Percentiles rank a stretch among this genome's conserved stretches.
phyloP scores from a whole-genome alignment of 2,888 invertebrate species.

The Tipula helvola region DNA sequence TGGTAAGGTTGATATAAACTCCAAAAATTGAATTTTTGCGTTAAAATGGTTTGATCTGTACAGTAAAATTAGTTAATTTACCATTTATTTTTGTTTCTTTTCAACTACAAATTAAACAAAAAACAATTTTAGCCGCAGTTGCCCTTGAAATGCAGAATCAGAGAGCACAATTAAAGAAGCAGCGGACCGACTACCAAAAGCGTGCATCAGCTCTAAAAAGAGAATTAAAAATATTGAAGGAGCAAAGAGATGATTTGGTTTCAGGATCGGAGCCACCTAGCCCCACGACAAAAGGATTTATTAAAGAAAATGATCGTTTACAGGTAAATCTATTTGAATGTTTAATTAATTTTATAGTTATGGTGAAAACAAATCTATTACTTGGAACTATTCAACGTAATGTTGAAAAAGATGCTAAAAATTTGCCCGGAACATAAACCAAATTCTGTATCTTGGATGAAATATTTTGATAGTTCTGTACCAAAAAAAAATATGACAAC shows the following conservation, averaged over 20 bases:
- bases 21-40: background rate
- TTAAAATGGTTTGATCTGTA: background rate
- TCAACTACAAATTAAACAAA: background rate
- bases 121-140: conserved; percentile 42
- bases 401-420: background rate
- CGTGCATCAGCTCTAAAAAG: conserved; percentile 60
- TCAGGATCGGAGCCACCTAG: conserved; percentile 52
- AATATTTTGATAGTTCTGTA: background rate
- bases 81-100: conserved; percentile 5
- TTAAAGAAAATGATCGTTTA: conserved; percentile 70
- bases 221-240: conserved; percentile 64
- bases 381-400: background rate
- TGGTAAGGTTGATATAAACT: conserved; percentile 9
- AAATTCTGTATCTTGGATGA: background rate
- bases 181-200: conserved; percentile 69
- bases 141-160: conserved; percentile 73
- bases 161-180: conserved; percentile 64
- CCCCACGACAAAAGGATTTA: conserved; percentile 63
- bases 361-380: background rate
- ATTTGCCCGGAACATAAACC: background rate
- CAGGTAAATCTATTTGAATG: conserved; percentile 47
- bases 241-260: conserved; percentile 64
- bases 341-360: background rate
- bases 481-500: background rate
- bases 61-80: background rate